phyloP scores from a whole-genome alignment of 2,797 vertebrate genomes.

The Phaenicophaeus curvirostris region DNA sequence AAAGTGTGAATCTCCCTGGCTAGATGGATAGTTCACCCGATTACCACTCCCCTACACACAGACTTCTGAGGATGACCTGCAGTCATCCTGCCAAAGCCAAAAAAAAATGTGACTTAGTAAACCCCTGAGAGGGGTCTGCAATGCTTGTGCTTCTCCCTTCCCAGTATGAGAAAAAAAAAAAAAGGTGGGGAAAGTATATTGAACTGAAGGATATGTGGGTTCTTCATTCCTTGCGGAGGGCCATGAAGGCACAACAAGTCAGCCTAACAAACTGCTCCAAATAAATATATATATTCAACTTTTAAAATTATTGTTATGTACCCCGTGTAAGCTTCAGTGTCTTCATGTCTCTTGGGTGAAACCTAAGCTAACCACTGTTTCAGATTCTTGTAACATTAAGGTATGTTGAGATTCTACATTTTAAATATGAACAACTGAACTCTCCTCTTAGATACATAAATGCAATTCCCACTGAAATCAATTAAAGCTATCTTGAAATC shows the following conservation, averaged over 20 bases:
- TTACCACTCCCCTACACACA: not conserved
- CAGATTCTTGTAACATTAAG: not conserved
- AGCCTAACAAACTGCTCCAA: not conserved
- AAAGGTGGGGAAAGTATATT: not conserved
- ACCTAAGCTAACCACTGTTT: not conserved
- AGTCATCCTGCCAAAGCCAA: not conserved
- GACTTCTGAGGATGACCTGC: not conserved
- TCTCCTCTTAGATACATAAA: slow-evolving; percentile 14
- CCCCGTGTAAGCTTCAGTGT: not conserved
- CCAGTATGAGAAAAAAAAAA: not conserved
- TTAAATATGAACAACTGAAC: slow-evolving; percentile 35
- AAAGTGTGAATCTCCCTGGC: not conserved
- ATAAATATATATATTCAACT: not conserved
- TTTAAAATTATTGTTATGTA: not conserved
- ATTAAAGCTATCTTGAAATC: slow-evolving; percentile 51
- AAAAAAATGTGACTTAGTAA: not conserved
- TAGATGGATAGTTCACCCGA: not conserved
- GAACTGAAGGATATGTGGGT: not conserved
- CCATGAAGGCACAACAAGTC: not conserved
- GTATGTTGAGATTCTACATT: not conserved
- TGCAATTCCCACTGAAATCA: slow-evolving; percentile 65
- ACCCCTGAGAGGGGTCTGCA: not conserved
- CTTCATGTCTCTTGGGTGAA: not conserved
- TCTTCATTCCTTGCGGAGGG: not conserved
- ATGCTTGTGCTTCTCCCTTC: not conserved